Evolutionary conservation across 2,888 invertebrate genomes (phyloP), one percentile per base, ranked within the genome.

Genomic region (Myopa testacea): DNA sequence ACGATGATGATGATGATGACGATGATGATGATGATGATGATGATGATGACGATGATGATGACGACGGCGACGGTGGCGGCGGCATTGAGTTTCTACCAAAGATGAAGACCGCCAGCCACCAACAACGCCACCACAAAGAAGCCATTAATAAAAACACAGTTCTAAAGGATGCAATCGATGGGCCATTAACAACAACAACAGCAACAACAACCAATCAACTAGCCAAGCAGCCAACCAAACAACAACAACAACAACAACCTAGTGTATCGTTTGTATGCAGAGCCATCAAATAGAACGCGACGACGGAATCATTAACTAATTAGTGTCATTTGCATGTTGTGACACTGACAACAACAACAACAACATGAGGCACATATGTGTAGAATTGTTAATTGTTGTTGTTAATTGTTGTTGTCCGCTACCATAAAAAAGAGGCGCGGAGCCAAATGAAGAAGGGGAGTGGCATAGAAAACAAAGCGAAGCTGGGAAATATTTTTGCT

Each of bases 261-360:
- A 37, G 67, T 10, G 37, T 8, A 65, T 40, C 40, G 40, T 8
- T 6, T 37, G 26, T 26, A n/a, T n/a, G n/a, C n/a, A 34, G 14
- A 12, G 14, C 63, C 34, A 37, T 37, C 34, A 67, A 45, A 45
- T n/a, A 19, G 8, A 38, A 26, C n/a, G 26, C 26, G 34, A 60
- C 69, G 69, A 75, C 68, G 40, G 75, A 55, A 68, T 75, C 75
- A 75, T 75, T 75, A 75, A 75, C 83, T 83, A 84, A 83, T 84
- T 83, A 83, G 83, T 84, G 83, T 83, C 83, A 84, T 83, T 83
- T 83, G 82, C 81, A 82, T 82, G 83, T 65, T 65, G 16, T 10
- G 52, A 69, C 70, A 62, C 16, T 12, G 63, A 52, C 50, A 37
- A n/a, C 14, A 37, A 65, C 68, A 68, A 38, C 62, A 73, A 62